Base-by-base conservation (phyloP, 2,113 vertebrate species). In the Emydura subglobosa region DNA sequence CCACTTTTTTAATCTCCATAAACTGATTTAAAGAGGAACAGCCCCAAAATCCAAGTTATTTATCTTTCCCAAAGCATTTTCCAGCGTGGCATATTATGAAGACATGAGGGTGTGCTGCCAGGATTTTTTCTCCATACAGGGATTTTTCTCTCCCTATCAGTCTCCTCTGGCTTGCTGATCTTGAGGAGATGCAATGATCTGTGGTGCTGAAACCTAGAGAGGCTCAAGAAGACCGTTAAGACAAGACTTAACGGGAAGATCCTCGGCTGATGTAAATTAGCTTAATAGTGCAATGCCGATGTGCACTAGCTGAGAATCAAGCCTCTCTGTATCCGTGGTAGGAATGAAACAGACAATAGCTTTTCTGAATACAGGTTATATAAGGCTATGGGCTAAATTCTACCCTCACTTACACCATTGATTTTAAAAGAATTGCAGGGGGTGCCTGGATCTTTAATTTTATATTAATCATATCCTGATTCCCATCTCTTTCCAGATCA, bases 21-120 rank as follows among this genome's bases (percentile, higher is more conserved):
- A 94, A 84, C 44, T 47, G 24, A 8, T 76, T 87, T 93, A 87
- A 95, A 94, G 88, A 85, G 2, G 29, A 42, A 61, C 25, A 50
- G 27, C 7, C 11, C 4, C 72, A 22, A 87, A 78, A 92, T 17
- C 14, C 8, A 90, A 88, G 47, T 3, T 7, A 42, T 87, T 96
- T 87, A 82, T 97, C 96, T 96, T 34, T 44, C 59, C 89, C 27
- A 31, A 2, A 27, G 29, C 12, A 21, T 34, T 27, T 10, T 29
- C 49, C 5, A 24, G 9, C 44, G 59, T 1, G 34, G 21, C 68
- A 85, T 10, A 2, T 50, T 16, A 8, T 54, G 76, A 80, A 54
- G 51, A 65, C 1, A 1, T 4, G n/a, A 87, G 50, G 10, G 0
- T 0, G 1, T 5, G 4, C 25, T 27, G 12, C 68, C 22, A 39